phyloP scores from a whole-genome alignment of 2,888 invertebrate genomes.

The Eucriotettix oculatus region DNA sequence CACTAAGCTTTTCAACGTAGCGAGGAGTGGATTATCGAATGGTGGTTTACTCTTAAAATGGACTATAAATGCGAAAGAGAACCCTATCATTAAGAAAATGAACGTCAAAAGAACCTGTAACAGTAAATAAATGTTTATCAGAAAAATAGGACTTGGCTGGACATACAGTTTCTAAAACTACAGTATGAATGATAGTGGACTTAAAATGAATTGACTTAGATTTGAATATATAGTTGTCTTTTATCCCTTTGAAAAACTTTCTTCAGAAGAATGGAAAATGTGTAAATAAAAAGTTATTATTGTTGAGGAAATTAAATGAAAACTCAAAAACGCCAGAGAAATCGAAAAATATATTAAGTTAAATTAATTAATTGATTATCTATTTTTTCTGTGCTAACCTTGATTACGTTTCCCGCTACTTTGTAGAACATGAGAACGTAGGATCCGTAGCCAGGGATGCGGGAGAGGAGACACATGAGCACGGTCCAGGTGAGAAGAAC shows the following conservation, averaged over 20 bases:
- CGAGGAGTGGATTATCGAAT: constrained; percentile 34
- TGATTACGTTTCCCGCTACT: constrained; percentile 36
- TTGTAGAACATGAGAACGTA: constrained; percentile 44
- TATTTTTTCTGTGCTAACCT: constrained; percentile 21
- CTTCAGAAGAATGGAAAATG: too few species aligned
- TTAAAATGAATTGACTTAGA: too few species aligned
- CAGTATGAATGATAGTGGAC: too few species aligned
- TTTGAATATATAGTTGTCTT: too few species aligned
- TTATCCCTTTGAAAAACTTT: too few species aligned
- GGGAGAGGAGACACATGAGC: constrained; percentile 36
- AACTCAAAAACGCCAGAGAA: too few species aligned
- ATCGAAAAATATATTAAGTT: too few species aligned
- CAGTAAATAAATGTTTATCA: not conserved
- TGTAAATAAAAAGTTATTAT: too few species aligned
- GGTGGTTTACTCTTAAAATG: constrained; percentile 33
- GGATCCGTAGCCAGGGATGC: constrained; percentile 39
- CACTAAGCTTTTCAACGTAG: constrained; percentile 37
- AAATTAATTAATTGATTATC: too few species aligned
- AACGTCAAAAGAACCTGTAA: constrained; percentile 31
- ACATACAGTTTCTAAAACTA: too few species aligned
- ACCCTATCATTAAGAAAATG: constrained; percentile 34
- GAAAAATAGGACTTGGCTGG: too few species aligned
- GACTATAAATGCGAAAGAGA: constrained; percentile 37
- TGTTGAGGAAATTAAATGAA: too few species aligned
- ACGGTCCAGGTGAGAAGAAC: constrained; percentile 37